phyloP scores from a whole-genome alignment of 2,797 vertebrate genomes.

The Sternarchorhynchus goeldii region DNA sequence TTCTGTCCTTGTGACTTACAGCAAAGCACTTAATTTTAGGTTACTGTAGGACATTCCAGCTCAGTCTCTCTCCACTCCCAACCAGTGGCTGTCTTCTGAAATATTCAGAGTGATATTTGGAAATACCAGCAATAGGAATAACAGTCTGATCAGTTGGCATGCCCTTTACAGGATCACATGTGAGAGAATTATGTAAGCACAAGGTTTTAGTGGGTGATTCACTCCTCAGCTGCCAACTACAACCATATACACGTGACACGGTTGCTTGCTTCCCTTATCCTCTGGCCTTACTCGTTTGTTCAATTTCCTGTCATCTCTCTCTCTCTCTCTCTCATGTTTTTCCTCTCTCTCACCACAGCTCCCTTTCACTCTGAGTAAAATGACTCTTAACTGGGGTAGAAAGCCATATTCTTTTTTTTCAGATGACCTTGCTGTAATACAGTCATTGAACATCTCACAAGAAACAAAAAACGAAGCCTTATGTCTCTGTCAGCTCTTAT shows the following conservation, averaged over 20 bases:
- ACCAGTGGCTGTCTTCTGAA: neutral
- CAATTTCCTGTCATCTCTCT: conserved; percentile 20
- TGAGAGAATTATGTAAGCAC: conserved; percentile 34
- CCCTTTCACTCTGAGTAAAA: neutral
- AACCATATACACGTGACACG: conserved; percentile 35
- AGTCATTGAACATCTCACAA: neutral
- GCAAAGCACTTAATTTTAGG: too few relatives aligned
- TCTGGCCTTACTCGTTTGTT: conserved; percentile 21
- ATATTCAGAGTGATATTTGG: neutral
- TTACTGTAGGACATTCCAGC: too few relatives aligned
- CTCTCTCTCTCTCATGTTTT: neutral
- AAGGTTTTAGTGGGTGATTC: neutral
- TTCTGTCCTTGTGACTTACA: neutral
- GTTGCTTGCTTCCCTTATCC: conserved; percentile 32
- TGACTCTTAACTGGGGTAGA: too few relatives aligned
- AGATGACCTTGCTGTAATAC: neutral
- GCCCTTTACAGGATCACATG: neutral
- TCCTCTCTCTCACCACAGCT: neutral
- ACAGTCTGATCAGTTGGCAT: neutral
- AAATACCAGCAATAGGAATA: neutral
- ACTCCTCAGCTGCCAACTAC: conserved; percentile 24
- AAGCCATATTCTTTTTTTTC: neutral
- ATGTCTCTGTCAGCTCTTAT: neutral
- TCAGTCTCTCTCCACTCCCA: too few relatives aligned
- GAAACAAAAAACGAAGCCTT: neutral